phyloP scores from a whole-genome alignment of 1,140 invertebrate genomes.

The Acarapis woodi region DNA sequence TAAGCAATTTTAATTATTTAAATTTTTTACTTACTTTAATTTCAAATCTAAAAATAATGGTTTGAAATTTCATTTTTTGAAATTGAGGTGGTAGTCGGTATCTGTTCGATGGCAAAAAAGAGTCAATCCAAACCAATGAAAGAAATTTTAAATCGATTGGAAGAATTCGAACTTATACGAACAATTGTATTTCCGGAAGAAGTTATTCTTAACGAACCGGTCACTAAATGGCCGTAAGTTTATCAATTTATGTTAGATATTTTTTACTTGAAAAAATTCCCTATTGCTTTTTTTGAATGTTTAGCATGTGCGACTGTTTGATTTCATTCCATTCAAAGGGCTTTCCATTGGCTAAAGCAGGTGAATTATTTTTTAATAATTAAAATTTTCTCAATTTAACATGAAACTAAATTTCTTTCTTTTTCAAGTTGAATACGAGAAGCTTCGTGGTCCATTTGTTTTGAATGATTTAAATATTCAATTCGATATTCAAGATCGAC shows the following conservation, averaged over 20 bases:
- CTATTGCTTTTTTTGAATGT: too few species aligned
- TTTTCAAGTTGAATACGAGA: conserved; percentile 81
- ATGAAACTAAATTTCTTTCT: too few species aligned
- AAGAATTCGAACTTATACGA: conserved; percentile 86
- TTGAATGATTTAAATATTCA: conserved; percentile 97
- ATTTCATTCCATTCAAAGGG: conserved; percentile 94
- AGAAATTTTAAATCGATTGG: conserved; percentile 72
- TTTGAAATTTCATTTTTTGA: too few species aligned
- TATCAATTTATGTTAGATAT: conserved; percentile 91
- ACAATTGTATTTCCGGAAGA: conserved; percentile 75
- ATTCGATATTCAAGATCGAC: conserved; percentile 67
- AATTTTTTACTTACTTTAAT: too few species aligned
- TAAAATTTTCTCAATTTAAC: too few species aligned
- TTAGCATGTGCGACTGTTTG: conserved; percentile 95
- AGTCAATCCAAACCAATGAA: conserved; percentile 95
- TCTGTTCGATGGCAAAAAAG: conserved; percentile 97
- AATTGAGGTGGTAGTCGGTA: conserved; percentile 76
- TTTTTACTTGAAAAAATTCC: conserved; percentile 95
- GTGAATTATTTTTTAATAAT: too few species aligned
- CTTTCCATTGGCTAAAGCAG: conserved; percentile 92
- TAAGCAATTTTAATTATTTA: too few species aligned
- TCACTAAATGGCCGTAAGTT: conserved; percentile 90
- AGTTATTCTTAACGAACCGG: conserved; percentile 69
- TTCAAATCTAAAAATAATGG: too few species aligned
- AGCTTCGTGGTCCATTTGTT: conserved; percentile 73